Evolutionary conservation across 2,797 vertebrate genomes (phyloP), one percentile per base, ranked within the genome.

Genomic region (Hybognathus amarus): DNA sequence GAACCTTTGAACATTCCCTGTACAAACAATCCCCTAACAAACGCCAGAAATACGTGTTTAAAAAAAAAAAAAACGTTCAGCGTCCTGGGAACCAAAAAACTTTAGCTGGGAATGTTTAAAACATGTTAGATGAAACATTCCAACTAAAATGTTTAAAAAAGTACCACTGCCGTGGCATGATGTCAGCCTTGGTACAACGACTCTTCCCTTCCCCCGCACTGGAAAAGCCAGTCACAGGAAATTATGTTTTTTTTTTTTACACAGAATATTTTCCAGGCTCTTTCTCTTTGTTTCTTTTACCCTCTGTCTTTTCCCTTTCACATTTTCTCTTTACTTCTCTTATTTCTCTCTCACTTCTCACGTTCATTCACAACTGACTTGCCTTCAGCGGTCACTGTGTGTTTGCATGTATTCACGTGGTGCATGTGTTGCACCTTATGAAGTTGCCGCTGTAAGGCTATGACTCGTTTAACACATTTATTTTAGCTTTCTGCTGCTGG

Each of bases 161-260:
- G 61, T 20, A 22, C 5, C 56, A 11, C 17, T 33, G 42, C 69
- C 52, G 8, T 81, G 64, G 71, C 45, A 82, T 88, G 87, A 85
- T 79, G 83, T 87, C 78, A 88, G 83, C 64, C 47, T 50, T 84
- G 81, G 78, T 82, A 63, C 59, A 69, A 50, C 18, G 27, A 27
- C 50, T 24, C 61, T 45, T 68, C 33, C 63, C 33, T 52, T 71
- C 85, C 76, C 75, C 85, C 69, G 36, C 36, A 33, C 50, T 74
- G 80, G 61, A 82, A 83, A 83, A 83, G 38, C 70, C 80, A 79
- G 76, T 86, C 85, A 80, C 83, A 88, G 83, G 85, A 86, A 86
- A 86, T 85, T 42, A 59, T 83, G 33, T 50, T 36, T 50, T 33
- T 2, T 83, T 83, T 86, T 47, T 82, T 80, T 66, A 50, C 61